A percentile compares a stretch with the other conserved stretches of the same genome.
Conservation (phyloP, 2,888 invertebrate species). For the Sarcophaga subvicina region DNA sequence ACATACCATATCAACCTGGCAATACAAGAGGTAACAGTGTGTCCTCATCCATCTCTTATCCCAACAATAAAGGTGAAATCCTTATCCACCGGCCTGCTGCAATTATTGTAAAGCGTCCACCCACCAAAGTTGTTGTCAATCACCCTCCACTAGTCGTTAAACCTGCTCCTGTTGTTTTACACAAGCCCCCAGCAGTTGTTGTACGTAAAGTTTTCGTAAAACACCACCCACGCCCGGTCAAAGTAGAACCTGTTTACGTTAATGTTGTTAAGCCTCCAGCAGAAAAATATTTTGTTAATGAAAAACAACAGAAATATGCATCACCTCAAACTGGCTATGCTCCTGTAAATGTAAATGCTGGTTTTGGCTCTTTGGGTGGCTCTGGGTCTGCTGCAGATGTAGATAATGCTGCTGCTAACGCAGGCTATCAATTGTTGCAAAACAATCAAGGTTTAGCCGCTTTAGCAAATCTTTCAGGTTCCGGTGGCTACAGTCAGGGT, state of each 20-base stretch:
- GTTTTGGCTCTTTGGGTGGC: slow-evolving; percentile 6
- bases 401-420: slow-evolving; percentile 73
- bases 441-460: slow-evolving; percentile 76
- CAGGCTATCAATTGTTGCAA: slow-evolving; percentile 76
- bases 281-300: slow-evolving; percentile 81
- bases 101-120: slow-evolving; percentile 80
- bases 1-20: slow-evolving; percentile 76
- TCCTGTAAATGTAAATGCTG: slow-evolving; percentile 51
- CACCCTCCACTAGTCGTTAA: slow-evolving; percentile 81
- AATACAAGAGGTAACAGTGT: slow-evolving; percentile 77
- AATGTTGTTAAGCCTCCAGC: slow-evolving; percentile 81
- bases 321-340: slow-evolving; percentile 52
- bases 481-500: slow-evolving; percentile 8
- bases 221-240: slow-evolving; percentile 79
- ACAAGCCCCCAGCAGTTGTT: slow-evolving; percentile 81
- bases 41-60: slow-evolving; percentile 77
- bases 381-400: slow-evolving; percentile 72
- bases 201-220: slow-evolving; percentile 79
- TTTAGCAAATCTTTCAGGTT: slow-evolving; percentile 73
- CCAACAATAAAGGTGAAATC: slow-evolving; percentile 81
- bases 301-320: slow-evolving; percentile 74
- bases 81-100: slow-evolving; percentile 80
- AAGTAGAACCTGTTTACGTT: slow-evolving; percentile 80
- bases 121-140: slow-evolving; percentile 80
- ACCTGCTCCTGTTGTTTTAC: slow-evolving; percentile 81